A percentile compares a stretch with the other conserved stretches of the same genome.
Conservation (phyloP, 2,888 invertebrate species). For the Tromatobia lineatoria region DNA sequence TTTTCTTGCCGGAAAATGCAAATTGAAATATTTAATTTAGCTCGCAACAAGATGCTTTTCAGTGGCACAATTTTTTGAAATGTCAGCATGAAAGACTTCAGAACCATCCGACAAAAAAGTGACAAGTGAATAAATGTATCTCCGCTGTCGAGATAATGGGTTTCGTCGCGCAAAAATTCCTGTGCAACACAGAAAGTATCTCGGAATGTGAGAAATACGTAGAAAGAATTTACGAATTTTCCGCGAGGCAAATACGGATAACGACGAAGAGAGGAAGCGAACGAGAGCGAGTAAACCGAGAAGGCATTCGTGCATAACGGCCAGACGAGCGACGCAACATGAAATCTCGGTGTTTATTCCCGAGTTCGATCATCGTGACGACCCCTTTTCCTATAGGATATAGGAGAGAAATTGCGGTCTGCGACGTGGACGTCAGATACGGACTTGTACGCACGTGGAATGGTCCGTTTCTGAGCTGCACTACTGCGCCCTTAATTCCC, state of each 20-base stretch:
- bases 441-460: slow-evolving; percentile 35
- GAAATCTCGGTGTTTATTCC: slow-evolving; percentile 65
- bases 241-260: slow-evolving; percentile 19
- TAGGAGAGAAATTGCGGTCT: slow-evolving; percentile 66
- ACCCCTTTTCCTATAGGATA: slow-evolving; percentile 59
- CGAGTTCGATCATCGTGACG: slow-evolving; percentile 68
- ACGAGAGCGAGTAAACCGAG: slow-evolving; percentile 7
- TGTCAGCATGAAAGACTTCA: not conserved
- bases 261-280: slow-evolving; percentile 21
- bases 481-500: slow-evolving; percentile 50
- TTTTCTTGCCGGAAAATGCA: no score
- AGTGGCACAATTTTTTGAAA: not conserved
- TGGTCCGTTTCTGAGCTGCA: slow-evolving; percentile 9
- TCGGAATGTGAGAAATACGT: not conserved
- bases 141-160: not conserved
- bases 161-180: not conserved
- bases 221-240: slow-evolving; percentile 18
- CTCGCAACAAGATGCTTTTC: no score
- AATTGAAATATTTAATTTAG: no score
- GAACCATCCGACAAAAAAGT: not conserved
- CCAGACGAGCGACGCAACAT: slow-evolving; percentile 56
- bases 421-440: slow-evolving; percentile 40
- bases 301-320: slow-evolving; percentile 66
- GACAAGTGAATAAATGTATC: slow-evolving; percentile 2
- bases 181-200: not conserved